Evolutionary conservation across 2,113 vertebrate genomes (phyloP).

Genomic region (Bagarius yarrelli): DNA sequence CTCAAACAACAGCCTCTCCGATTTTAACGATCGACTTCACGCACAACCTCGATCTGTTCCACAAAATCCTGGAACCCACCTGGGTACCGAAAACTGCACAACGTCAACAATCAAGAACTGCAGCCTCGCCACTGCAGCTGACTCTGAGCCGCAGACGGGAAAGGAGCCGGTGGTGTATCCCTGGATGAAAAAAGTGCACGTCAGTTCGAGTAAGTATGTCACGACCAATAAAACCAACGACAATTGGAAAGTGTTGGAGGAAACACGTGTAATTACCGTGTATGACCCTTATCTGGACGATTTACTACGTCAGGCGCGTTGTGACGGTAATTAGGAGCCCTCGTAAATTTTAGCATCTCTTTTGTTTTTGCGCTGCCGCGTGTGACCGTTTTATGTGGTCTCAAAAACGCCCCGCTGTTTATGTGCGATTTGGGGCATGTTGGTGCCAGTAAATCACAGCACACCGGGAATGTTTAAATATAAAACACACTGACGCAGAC

Average conservation of each 20-base stretch:
- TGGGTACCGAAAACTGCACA: constrained; percentile 75
- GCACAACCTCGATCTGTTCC: constrained; percentile 74
- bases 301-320: constrained; percentile 94
- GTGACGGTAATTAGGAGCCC: constrained; percentile 96
- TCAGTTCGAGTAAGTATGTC: constrained; percentile 86
- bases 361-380: constrained; percentile 84
- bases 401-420: constrained; percentile 72
- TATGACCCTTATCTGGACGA: constrained; percentile 79
- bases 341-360: constrained; percentile 98
- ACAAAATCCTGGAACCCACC: constrained; percentile 78
- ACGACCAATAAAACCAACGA: constrained; percentile 54
- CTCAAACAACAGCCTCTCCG: constrained; percentile 69
- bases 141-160: constrained; percentile 80
- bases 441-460: constrained; percentile 39
- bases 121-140: constrained; percentile 80
- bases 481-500: neutral
- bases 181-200: constrained; percentile 99
- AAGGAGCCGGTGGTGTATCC: constrained; percentile 97
- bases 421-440: constrained; percentile 66
- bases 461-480: constrained; percentile 40
- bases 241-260: constrained; percentile 55
- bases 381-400: constrained; percentile 83
- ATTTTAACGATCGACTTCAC: constrained; percentile 74
- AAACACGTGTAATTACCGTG: constrained; percentile 66
- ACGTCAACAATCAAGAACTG: constrained; percentile 78